Base-by-base conservation (phyloP, 2,888 invertebrate genomes). In the Oasisia sp. region DNA sequence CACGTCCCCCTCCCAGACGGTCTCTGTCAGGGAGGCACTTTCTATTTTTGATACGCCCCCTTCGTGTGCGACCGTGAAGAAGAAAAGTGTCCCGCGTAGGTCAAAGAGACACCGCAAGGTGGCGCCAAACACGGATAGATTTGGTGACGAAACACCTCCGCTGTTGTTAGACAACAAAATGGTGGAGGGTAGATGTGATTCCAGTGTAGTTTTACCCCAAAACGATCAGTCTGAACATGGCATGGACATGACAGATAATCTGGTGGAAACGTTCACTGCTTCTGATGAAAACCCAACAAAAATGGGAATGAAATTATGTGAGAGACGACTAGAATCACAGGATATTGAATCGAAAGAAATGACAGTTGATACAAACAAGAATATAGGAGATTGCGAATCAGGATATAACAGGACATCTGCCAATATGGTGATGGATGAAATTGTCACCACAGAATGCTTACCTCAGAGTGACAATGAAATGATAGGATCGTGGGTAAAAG, bases 21-120 rank as follows among this genome's bases (percentile, higher is more conserved):
- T 74, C 19, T 74, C 74, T 74, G 74, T 74, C 74, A 74, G 74
- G 74, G 74, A 74, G 74, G 74, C 74, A 74, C 74, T 74, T 19
- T 74, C 74, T 74, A 74, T 74, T 74, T 74, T 74, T 74, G 74
- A 74, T 27, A 74, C 74, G 1, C 74, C 74, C 27, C 74, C 74
- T 74, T 74, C 74, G 14, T 74, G 74, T 27, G 74, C 74, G 27
- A 74, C 74, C 27, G 27, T 74, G 27, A 74, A 74, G 74, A 74
- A 74, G 19, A 74, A 74, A 27, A 74, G 74, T 74, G 74, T 74
- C n/a, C 74, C 74, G n/a, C 74, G 74, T 27, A 74, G 74, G 74
- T 27, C 74, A 74, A 74, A 5, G 74, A 74, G 27, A 74, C 74
- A 27, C 74, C 27, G n/a, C 27, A 74, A 74, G 74, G n/a, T 27